phyloP scores from a whole-genome alignment of 2,888 invertebrate genomes.

The Elegia similella region DNA sequence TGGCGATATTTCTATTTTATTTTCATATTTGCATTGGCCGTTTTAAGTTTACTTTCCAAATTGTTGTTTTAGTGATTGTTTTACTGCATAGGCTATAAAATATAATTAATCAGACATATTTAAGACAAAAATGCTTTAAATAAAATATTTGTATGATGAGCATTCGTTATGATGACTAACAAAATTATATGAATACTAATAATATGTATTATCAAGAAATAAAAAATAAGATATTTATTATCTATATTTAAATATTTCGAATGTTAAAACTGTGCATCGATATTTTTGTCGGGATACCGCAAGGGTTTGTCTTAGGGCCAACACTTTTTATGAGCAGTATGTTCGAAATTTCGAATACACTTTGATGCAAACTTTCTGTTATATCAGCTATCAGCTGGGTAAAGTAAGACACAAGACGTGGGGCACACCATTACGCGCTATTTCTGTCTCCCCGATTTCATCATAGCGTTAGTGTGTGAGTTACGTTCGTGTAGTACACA shows the following conservation, averaged over 20 bases:
- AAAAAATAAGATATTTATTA: too few species aligned
- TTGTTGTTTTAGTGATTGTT: neutral
- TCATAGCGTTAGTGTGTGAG: too few species aligned
- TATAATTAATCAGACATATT: neutral
- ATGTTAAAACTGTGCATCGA: neutral
- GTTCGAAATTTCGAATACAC: too few species aligned
- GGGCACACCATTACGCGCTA: too few species aligned
- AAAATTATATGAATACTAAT: too few species aligned
- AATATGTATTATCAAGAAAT: too few species aligned
- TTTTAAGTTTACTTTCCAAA: neutral
- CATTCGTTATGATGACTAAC: neutral
- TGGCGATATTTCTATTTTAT: neutral
- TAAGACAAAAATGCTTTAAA: neutral
- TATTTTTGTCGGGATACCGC: neutral
- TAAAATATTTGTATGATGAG: neutral
- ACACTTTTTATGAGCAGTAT: neutral
- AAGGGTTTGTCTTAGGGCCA: neutral
- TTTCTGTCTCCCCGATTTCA: too few species aligned
- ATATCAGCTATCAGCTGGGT: too few species aligned
- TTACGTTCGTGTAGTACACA: too few species aligned
- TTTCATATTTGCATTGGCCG: neutral
- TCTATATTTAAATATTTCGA: too few species aligned
- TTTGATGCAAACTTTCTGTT: too few species aligned
- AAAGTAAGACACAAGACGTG: too few species aligned
- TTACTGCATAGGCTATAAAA: neutral